Conservation (phyloP, 1,140 invertebrate genomes). For the Lordiphosa mommai region DNA sequence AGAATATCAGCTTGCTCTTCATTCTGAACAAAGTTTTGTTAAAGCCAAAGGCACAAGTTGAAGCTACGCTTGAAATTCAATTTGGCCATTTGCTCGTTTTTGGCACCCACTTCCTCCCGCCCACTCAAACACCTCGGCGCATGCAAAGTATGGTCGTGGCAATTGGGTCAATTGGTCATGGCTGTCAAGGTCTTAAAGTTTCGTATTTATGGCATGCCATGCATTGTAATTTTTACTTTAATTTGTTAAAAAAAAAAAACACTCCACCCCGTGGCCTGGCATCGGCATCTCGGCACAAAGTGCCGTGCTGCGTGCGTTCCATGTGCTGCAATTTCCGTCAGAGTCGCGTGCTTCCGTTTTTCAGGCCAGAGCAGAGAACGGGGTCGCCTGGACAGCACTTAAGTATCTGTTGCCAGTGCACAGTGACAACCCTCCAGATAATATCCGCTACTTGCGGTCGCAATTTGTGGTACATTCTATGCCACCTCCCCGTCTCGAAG, state of each 20-base stretch:
- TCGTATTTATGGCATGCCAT: conserved; percentile 70
- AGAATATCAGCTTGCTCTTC: conserved; percentile 21
- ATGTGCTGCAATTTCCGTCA: conserved; percentile 70
- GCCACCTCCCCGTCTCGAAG: not conserved
- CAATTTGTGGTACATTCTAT: conserved; percentile 14
- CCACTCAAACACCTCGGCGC: conserved; percentile 36
- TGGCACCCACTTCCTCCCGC: conserved; percentile 11
- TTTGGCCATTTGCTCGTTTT: conserved; percentile 42
- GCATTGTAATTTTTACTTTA: conserved; percentile 66
- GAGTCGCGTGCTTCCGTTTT: conserved; percentile 67
- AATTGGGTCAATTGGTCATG: conserved; percentile 74
- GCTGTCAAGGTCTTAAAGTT: conserved; percentile 70
- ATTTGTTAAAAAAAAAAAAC: conserved; percentile 48
- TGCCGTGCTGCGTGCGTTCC: conserved; percentile 55
- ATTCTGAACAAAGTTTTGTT: not conserved
- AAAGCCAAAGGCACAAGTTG: conserved; percentile 17
- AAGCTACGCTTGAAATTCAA: conserved; percentile 60
- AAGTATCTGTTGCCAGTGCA: conserved; percentile 62
- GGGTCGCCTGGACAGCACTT: conserved; percentile 44
- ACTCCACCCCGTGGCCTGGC: conserved; percentile 19
- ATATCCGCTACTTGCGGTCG: conserved; percentile 55
- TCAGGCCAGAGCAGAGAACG: conserved; percentile 20
- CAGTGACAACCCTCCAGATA: conserved; percentile 56
- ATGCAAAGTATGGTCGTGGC: conserved; percentile 50
- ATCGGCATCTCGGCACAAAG: conserved; percentile 6